These are phyloP conservation scores for Crotalus horridus DNA, from an alignment of 2,113 vertebrate species.

Conservation along the genomic window DNA sequence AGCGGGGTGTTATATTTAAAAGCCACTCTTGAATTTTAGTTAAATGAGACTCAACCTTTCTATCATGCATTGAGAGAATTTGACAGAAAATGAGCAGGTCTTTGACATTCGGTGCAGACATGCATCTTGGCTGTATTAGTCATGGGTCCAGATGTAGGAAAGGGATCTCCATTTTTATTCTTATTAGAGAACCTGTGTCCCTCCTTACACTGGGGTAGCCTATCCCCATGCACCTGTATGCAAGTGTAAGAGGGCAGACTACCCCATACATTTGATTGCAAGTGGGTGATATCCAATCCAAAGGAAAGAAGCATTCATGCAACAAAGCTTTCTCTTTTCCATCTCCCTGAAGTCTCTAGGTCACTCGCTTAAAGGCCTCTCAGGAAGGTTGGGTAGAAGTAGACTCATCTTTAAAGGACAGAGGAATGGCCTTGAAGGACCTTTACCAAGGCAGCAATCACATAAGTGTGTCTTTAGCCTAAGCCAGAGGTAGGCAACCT, in stretches of 20 bases:
- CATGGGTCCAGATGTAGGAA: background rate
- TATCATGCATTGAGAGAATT: background rate
- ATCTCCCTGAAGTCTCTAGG: background rate
- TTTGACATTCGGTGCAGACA: background rate
- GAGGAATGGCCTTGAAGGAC: background rate
- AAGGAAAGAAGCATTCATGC: background rate
- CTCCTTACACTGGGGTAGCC: background rate
- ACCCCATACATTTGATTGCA: background rate
- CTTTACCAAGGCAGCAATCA: background rate
- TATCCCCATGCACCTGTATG: background rate
- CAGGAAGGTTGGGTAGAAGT: background rate
- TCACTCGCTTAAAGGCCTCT: background rate
- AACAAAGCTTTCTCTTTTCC: background rate
- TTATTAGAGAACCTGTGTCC: too few species aligned
- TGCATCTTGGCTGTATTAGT: background rate
- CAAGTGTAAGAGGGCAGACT: background rate
- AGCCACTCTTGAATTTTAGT: background rate
- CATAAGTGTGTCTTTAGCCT: background rate
- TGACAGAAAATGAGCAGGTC: background rate
- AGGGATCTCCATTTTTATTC: background rate
- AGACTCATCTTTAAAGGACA: background rate
- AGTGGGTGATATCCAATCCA: background rate
- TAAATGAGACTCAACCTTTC: background rate
- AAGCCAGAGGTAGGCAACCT: background rate
- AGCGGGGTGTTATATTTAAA: background rate